Percentiles rank a stretch among this genome's conserved stretches.
These are phyloP conservation scores for Cataglyphis rosenhaueri DNA, from an alignment of 2,888 invertebrate species.

Conservation along the genomic window DNA sequence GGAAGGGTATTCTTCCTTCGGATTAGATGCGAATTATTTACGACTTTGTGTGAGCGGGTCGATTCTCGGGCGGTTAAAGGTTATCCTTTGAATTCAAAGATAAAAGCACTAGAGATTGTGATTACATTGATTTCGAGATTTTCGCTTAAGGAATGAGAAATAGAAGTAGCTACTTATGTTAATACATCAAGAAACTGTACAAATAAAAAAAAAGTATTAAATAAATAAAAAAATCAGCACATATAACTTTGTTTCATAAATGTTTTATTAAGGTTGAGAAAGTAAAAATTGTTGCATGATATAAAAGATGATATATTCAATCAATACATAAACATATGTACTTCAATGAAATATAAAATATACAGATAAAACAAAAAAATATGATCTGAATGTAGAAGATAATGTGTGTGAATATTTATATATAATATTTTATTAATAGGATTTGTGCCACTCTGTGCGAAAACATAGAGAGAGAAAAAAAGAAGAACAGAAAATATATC, in stretches of 20 bases:
- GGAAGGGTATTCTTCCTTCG: slow-evolving; percentile 40
- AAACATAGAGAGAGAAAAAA: not conserved
- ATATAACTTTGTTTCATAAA: not conserved
- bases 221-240: not conserved
- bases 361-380: not conserved
- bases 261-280: not conserved
- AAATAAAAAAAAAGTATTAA: not conserved
- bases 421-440: not conserved
- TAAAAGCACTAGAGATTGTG: slow-evolving; percentile 17
- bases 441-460: not conserved
- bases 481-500: not conserved
- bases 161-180: not conserved
- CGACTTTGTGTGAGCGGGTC: slow-evolving; percentile 42
- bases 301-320: slow-evolving; percentile 1
- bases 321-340: not conserved
- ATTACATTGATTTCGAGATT: slow-evolving; percentile 24
- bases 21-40: slow-evolving; percentile 69
- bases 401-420: not conserved
- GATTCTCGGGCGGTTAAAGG: slow-evolving; percentile 29
- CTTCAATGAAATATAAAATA: not conserved
- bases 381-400: not conserved
- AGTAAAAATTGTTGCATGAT: not conserved
- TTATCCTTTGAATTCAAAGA: slow-evolving; percentile 35
- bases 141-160: not conserved
- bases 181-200: not conserved